phyloP scores from a whole-genome alignment of 2,888 invertebrate species.

The Drosophila buzzatii region DNA sequence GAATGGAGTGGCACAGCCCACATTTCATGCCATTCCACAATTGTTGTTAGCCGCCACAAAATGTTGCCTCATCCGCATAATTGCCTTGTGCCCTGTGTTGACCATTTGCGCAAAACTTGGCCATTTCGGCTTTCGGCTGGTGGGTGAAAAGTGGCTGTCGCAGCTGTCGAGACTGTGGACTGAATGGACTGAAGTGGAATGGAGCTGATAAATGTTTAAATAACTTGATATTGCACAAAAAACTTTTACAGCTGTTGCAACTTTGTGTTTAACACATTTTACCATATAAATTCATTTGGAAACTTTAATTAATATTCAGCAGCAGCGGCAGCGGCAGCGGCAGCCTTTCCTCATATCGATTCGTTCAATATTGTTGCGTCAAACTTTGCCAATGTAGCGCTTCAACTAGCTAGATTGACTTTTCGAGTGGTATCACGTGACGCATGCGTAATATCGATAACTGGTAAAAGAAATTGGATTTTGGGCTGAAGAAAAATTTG shows the following conservation, averaged over 20 bases:
- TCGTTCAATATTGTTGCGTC: neutral
- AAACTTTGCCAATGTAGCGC: slow-evolving; percentile 17
- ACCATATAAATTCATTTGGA: slow-evolving; percentile 51
- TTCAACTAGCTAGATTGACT: slow-evolving; percentile 22
- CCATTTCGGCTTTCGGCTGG: slow-evolving; percentile 3
- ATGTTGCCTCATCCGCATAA: slow-evolving; percentile 35
- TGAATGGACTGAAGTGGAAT: neutral
- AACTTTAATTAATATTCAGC: slow-evolving; percentile 61
- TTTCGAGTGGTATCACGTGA: slow-evolving; percentile 22
- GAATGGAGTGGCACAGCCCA: too few relatives aligned
- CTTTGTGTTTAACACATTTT: slow-evolving; percentile 37
- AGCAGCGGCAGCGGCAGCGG: too few relatives aligned
- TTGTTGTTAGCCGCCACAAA: slow-evolving; percentile 36
- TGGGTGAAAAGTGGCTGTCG: slow-evolving; percentile 2
- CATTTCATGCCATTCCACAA: slow-evolving; percentile 23
- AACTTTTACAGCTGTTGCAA: slow-evolving; percentile 50
- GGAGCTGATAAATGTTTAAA: slow-evolving; percentile 68
- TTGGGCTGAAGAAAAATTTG: neutral
- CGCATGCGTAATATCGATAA: slow-evolving; percentile 30
- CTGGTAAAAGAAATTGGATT: slow-evolving; percentile 3
- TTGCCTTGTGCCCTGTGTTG: slow-evolving; percentile 32
- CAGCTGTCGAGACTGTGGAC: slow-evolving; percentile 1
- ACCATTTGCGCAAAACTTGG: slow-evolving; percentile 17
- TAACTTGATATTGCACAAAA: slow-evolving; percentile 46
- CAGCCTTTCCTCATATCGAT: slow-evolving; percentile 32